Base-by-base conservation (phyloP, 1,140 invertebrate species). In the Zaprionus africanus region DNA sequence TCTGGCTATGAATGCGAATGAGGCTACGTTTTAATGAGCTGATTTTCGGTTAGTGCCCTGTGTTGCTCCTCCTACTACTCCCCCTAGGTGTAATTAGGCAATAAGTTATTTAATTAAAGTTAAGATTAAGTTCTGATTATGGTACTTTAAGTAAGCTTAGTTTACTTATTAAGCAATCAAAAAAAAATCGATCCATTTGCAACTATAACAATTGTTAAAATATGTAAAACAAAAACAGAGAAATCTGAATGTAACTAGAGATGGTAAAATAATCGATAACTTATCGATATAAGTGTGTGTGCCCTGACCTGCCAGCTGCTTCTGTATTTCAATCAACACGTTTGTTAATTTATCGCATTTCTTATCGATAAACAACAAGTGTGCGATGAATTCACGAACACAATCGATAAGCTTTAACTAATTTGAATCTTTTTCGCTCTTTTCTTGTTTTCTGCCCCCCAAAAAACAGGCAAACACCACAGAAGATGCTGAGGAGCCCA, bases 1-100 rank as follows among this genome's bases (percentile, higher is more conserved):
- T 76, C 38, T 59, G 58, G 53, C 76, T 56, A 49, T 88, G 84
- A 83, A 88, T 88, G 82, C 73, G 64, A 82, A 66, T 66, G 19
- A 57, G 46, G 70, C 64, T 63, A 38, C 53, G 59, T 70, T 74
- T 66, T 46, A 53, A 69, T 56, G 74, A 78, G 43, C 57, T 53
- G 43, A 13, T 53, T 71, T 41, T 26, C 22, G n/a, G 34, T 64
- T 24, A 53, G 26, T 28, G 31, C n/a, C 26, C 11, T 71, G 19
- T 15, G 63, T 49, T 74, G 17, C 41, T 11, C 17, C n/a, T 15
- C 5, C 6, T n/a, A 1, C 15, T 15, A 5, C 15, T n/a, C 6
- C 38, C 15, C 12, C 53, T 38, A 13, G 43, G 75, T 46, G 60
- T 79, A 83, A 83, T 78, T 70, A 78, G 60, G 64, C 74, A 54